A percentile compares a stretch with the other conserved stretches of the same genome.
phyloP scores from a whole-genome alignment of 2,888 invertebrate species.

The Lasioglossum marginatum region DNA sequence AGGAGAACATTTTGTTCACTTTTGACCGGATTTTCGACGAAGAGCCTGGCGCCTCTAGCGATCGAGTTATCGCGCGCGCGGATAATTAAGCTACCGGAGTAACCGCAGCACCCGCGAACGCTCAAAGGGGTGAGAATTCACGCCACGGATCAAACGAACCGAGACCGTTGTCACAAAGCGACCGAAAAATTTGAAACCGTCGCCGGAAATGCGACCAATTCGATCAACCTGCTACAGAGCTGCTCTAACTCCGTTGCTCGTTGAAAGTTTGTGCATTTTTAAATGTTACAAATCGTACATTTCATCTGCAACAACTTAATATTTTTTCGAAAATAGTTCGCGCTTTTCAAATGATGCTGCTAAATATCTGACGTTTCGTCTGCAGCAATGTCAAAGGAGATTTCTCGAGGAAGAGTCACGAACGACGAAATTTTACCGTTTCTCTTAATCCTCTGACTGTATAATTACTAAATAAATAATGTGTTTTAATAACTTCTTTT shows the following conservation, averaged over 20 bases:
- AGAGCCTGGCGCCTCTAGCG: slow-evolving; percentile 20
- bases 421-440: no score
- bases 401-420: no score
- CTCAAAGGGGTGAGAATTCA: slow-evolving; percentile 29
- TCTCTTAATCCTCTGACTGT: no score
- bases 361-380: background rate
- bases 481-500: no score
- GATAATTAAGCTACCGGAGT: slow-evolving; percentile 69
- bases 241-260: background rate
- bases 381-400: no score
- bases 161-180: slow-evolving; percentile 1
- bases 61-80: slow-evolving; percentile 62
- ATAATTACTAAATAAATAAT: no score
- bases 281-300: background rate
- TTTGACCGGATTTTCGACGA: background rate
- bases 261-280: background rate
- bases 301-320: no score
- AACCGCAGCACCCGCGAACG: slow-evolving; percentile 43
- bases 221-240: background rate
- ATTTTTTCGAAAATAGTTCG: no score
- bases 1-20: background rate
- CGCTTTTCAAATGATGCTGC: no score
- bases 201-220: background rate
- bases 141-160: slow-evolving; percentile 19
- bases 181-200: slow-evolving; percentile 4